These are phyloP conservation scores for Marmota monax DNA, from an alignment of 2,113 vertebrate species.

Conservation along the genomic window DNA sequence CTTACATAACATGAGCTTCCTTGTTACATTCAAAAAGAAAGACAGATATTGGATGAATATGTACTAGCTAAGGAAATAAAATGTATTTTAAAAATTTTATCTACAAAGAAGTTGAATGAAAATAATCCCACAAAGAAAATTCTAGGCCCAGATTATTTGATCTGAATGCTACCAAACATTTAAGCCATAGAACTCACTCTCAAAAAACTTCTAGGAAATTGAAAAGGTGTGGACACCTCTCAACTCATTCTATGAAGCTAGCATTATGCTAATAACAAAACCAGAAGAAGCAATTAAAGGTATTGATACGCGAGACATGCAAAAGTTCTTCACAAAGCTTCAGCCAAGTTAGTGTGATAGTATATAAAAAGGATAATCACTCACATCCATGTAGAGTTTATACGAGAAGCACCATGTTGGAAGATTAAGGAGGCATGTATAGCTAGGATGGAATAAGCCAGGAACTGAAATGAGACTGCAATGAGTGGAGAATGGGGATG, in stretches of 20 bases:
- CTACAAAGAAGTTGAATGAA: slow-evolving; percentile 14
- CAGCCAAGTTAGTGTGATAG: not conserved
- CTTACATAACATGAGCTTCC: not conserved
- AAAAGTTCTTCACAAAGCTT: not conserved
- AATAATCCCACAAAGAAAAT: slow-evolving; percentile 26
- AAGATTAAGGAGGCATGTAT: not conserved
- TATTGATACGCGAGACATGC: not conserved
- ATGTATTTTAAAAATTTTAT: not conserved
- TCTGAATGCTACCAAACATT: not conserved
- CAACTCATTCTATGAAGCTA: not conserved
- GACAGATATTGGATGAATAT: not conserved
- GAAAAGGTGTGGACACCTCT: not conserved
- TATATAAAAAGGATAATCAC: not conserved
- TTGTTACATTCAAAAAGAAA: not conserved
- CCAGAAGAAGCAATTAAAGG: not conserved
- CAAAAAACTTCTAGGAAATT: slow-evolving; percentile 17
- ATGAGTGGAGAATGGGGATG: not conserved
- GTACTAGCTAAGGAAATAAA: not conserved
- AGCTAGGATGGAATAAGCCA: not conserved
- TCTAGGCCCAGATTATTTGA: not conserved
- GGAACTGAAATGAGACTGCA: not conserved
- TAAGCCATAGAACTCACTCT: not conserved
- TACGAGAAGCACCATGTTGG: not conserved
- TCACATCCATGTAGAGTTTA: not conserved
- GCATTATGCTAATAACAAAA: not conserved